These are phyloP conservation scores for Liposcelis brunnea DNA, from an alignment of 2,888 invertebrate species.

Conservation along the genomic window DNA sequence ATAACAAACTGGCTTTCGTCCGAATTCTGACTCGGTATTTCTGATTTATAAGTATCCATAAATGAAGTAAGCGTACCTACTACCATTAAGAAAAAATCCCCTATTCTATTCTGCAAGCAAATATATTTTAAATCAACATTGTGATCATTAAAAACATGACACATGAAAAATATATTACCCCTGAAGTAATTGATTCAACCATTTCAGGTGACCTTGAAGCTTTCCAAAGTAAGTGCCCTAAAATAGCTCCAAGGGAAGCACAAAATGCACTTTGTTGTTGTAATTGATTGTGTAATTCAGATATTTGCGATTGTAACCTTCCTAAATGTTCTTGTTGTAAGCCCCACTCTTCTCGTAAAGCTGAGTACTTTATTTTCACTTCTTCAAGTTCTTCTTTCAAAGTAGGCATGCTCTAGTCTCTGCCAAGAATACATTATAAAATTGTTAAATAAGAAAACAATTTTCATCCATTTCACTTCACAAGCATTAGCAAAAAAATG, in stretches of 20 bases:
- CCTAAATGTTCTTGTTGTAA: slow-evolving; percentile 20
- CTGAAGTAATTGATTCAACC: slow-evolving; percentile 22
- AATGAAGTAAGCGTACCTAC: slow-evolving; percentile 25
- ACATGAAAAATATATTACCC: slow-evolving; percentile 20
- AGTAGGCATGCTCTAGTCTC: too few relatives aligned
- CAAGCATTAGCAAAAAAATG: too few relatives aligned
- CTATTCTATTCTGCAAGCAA: slow-evolving; percentile 23
- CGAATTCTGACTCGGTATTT: slow-evolving; percentile 22
- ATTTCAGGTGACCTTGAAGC: slow-evolving; percentile 23
- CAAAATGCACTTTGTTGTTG: slow-evolving; percentile 25
- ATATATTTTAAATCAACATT: too few relatives aligned
- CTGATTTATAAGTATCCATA: slow-evolving; percentile 23
- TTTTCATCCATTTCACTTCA: too few relatives aligned
- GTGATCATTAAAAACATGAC: slow-evolving; percentile 15
- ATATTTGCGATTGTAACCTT: slow-evolving; percentile 18
- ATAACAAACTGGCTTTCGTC: slow-evolving; percentile 26
- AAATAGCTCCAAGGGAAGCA: slow-evolving; percentile 25
- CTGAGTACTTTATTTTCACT: slow-evolving; percentile 14
- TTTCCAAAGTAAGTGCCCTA: slow-evolving; percentile 27
- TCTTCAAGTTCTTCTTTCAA: slow-evolving; percentile 10
- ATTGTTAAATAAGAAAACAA: too few relatives aligned
- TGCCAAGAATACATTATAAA: too few relatives aligned
- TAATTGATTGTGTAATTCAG: slow-evolving; percentile 19
- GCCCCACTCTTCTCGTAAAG: slow-evolving; percentile 19
- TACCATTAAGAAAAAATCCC: slow-evolving; percentile 24